These are phyloP conservation scores for Myxocyprinus asiaticus DNA, from an alignment of 2,113 vertebrate species.

Conservation along the genomic window DNA sequence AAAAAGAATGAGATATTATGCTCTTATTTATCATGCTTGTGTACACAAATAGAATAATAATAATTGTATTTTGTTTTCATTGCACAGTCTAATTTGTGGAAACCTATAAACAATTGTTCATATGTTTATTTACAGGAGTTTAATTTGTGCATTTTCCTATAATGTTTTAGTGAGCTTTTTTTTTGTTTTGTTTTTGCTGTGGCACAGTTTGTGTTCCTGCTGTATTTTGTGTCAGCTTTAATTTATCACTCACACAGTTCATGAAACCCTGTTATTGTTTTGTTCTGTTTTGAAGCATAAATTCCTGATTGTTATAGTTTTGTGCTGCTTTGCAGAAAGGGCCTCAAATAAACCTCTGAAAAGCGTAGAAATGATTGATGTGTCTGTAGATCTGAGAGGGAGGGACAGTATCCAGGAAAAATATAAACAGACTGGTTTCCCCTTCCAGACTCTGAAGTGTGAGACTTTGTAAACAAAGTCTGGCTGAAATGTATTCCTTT, in stretches of 20 bases:
- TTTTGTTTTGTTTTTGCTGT: not conserved
- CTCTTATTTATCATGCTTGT: not conserved
- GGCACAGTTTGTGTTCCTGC: not conserved
- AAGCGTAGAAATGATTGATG: not conserved
- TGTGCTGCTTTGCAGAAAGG: slow-evolving; percentile 22
- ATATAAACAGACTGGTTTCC: too few species aligned
- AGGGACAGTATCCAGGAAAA: not conserved
- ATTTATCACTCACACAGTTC: not conserved
- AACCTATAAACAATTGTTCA: not conserved
- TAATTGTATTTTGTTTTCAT: not conserved
- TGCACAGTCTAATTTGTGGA: not conserved
- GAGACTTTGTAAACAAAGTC: too few species aligned
- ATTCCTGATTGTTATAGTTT: not conserved
- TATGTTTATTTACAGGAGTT: not conserved
- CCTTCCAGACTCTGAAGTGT: too few species aligned
- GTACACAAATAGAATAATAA: not conserved
- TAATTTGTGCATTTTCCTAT: not conserved
- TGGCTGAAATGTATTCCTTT: too few species aligned
- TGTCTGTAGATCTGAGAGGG: not conserved
- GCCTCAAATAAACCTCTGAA: slow-evolving; percentile 42
- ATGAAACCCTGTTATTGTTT: not conserved
- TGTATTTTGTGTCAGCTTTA: not conserved
- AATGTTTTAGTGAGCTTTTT: not conserved
- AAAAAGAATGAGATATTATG: slow-evolving; percentile 14
- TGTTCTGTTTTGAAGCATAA: not conserved